Conservation (phyloP, 2,797 vertebrate species). For the Sternotherus odoratus region DNA sequence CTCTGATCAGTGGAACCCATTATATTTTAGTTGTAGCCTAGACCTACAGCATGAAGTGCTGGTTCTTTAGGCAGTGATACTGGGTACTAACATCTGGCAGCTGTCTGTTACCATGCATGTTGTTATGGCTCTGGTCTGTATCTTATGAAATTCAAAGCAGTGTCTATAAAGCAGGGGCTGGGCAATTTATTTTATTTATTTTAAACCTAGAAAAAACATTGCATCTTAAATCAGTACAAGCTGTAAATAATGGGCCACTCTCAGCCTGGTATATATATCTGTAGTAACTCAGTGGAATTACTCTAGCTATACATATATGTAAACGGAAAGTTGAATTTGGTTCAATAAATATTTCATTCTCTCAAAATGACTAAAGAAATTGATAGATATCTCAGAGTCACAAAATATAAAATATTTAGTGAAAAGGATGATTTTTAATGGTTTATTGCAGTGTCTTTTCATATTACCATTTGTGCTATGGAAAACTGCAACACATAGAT, state of each 20-base stretch:
- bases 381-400: not conserved
- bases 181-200: conserved; percentile 33
- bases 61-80: not conserved
- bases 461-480: not conserved
- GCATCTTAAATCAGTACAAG: not conserved
- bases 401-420: not conserved
- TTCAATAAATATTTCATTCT: fast-evolving
- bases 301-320: not conserved
- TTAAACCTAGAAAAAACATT: not conserved
- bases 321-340: conserved; percentile 11
- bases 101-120: not conserved
- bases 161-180: not conserved
- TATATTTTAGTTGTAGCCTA: fast-evolving
- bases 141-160: not conserved
- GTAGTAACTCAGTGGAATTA: not conserved
- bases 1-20: not conserved
- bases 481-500: conserved; percentile 17
- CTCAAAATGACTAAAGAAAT: not conserved
- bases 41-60: not conserved
- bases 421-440: conserved; percentile 35
- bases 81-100: not conserved
- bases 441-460: not conserved
- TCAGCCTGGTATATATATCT: conserved; percentile 17
- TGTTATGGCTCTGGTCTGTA: not conserved
- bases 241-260: conserved; percentile 6